A percentile compares a stretch with the other conserved stretches of the same genome.
phyloP scores from a whole-genome alignment of 2,797 vertebrate species.

The Lepidocolaptes lacrymiger region DNA sequence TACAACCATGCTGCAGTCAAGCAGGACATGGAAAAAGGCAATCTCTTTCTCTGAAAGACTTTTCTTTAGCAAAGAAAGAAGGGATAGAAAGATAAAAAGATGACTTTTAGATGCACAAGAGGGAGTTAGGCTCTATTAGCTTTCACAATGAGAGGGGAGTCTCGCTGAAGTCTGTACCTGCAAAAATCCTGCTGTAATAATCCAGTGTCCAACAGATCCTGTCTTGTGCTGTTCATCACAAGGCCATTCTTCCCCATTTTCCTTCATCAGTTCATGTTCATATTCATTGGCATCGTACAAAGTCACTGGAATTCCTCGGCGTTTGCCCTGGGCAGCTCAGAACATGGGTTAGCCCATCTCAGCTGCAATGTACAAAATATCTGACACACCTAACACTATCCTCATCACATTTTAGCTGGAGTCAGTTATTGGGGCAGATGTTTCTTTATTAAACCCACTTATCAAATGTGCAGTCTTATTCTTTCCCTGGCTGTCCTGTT shows the following conservation, averaged over 20 bases:
- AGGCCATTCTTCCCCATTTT: background rate
- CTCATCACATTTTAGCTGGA: background rate
- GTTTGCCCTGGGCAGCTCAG: background rate
- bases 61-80: background rate
- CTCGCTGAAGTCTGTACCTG: background rate
- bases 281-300: fast-evolving
- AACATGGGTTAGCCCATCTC: background rate
- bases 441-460: background rate
- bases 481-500: background rate
- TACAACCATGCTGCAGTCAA: background rate
- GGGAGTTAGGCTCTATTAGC: background rate
- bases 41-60: background rate
- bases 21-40: background rate
- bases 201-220: background rate
- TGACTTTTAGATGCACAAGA: background rate
- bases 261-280: background rate
- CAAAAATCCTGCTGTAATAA: background rate
- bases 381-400: background rate
- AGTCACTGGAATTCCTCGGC: background rate
- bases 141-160: background rate
- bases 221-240: background rate
- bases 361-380: background rate
- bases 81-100: background rate
- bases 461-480: background rate
- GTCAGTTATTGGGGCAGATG: background rate